Conservation (phyloP, 2,888 invertebrate species). For the Muschampia plurimacula region DNA sequence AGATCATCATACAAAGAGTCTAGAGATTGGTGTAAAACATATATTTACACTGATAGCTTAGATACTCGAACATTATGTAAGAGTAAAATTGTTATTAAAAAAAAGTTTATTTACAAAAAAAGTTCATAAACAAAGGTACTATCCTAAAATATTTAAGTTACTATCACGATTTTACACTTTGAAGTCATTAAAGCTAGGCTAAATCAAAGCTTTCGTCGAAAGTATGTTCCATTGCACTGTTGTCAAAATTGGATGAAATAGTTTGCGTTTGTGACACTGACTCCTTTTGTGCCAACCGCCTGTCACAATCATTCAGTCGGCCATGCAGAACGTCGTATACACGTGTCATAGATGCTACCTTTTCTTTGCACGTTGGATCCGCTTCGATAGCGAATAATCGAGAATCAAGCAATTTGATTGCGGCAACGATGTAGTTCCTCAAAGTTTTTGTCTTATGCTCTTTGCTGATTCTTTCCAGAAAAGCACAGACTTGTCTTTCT, state of each 20-base stretch:
- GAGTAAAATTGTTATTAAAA: not conserved
- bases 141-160: not conserved
- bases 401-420: constrained; percentile 80
- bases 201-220: constrained; percentile 73
- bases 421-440: constrained; percentile 80
- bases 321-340: constrained; percentile 79
- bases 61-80: no score
- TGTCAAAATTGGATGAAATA: constrained; percentile 59
- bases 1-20: no score
- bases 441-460: constrained; percentile 82
- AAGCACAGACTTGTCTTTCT: constrained; percentile 78
- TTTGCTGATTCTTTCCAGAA: constrained; percentile 76
- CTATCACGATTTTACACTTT: not conserved
- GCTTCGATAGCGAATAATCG: constrained; percentile 81
- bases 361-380: constrained; percentile 80
- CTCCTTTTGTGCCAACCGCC: constrained; percentile 72
- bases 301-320: constrained; percentile 75
- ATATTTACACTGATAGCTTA: not conserved
- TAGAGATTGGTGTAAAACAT: no score
- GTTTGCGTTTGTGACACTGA: constrained; percentile 58
- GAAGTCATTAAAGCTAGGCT: constrained; percentile 52
- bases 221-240: constrained; percentile 70
- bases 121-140: not conserved
- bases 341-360: constrained; percentile 80
- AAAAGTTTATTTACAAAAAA: not conserved